Conservation (phyloP, 2,888 invertebrate species). For the Xanthorhoe designata region DNA sequence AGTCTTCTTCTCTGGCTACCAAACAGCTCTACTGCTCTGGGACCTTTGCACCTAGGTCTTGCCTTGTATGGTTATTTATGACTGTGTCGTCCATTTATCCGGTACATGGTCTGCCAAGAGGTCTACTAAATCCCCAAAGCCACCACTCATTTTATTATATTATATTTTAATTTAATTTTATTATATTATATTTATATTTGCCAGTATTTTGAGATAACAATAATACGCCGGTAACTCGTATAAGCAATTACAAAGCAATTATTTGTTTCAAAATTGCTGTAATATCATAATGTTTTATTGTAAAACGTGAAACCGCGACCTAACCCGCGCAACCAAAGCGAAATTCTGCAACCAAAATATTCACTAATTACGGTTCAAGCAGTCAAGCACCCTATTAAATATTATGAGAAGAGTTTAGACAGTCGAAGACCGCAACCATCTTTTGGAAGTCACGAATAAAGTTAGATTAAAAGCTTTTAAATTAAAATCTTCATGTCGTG, state of each 20-base stretch:
- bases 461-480: background rate
- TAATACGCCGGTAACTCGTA: background rate
- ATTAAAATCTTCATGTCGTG: background rate
- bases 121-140: no score
- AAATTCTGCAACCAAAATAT: conserved; percentile 18
- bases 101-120: no score
- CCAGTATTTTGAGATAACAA: no score
- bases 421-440: conserved; percentile 8
- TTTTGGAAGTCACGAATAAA: conserved; percentile 1
- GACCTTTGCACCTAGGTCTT: no score
- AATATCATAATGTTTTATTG: conserved; percentile 8
- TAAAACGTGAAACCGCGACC: conserved; percentile 6
- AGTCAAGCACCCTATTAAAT: conserved; percentile 18
- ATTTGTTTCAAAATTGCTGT: conserved; percentile 1
- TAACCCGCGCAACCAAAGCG: conserved; percentile 2
- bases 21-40: no score
- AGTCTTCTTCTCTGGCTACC: no score
- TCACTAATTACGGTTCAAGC: conserved; percentile 20
- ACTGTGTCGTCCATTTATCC: no score
- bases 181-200: no score
- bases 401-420: conserved; percentile 17
- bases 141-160: no score
- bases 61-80: no score
- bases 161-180: no score
- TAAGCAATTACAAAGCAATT: conserved; percentile 1